phyloP scores from a whole-genome alignment of 2,888 invertebrate genomes.

The Galeopsomyia nigrocyanea region DNA sequence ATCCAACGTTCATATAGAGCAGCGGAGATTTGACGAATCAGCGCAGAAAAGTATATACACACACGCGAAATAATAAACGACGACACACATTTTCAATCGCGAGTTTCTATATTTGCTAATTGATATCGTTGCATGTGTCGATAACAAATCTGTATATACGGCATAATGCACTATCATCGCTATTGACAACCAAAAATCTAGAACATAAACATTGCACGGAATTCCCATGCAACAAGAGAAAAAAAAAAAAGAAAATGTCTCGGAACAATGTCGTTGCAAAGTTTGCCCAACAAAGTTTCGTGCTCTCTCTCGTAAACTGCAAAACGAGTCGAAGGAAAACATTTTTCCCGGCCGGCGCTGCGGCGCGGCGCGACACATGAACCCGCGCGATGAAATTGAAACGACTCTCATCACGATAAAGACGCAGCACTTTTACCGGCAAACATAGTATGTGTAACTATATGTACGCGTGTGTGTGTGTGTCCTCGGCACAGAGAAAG shows the following conservation, averaged over 20 bases:
- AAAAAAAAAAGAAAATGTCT: background rate
- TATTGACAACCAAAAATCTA: no score
- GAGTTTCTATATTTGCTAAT: no score
- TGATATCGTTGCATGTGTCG: no score
- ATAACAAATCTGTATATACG: no score
- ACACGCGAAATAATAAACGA: no score
- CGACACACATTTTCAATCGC: no score
- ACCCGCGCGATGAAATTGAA: conserved; percentile 16
- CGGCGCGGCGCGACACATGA: background rate
- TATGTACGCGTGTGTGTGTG: no score
- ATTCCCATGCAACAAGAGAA: background rate
- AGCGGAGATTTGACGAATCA: no score
- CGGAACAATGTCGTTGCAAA: background rate
- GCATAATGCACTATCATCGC: no score
- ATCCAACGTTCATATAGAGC: no score
- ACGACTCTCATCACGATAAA: background rate
- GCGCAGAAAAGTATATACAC: no score
- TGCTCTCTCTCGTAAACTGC: background rate
- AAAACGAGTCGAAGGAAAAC: background rate
- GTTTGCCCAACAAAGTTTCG: background rate
- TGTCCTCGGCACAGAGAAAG: background rate
- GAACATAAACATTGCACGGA: background rate
- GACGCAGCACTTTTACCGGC: conserved; percentile 47
- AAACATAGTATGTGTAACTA: conserved; percentile 13
- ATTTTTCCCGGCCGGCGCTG: background rate